Base-by-base conservation (phyloP, 2,113 vertebrate species). In the Cephalopterus ornatus region DNA sequence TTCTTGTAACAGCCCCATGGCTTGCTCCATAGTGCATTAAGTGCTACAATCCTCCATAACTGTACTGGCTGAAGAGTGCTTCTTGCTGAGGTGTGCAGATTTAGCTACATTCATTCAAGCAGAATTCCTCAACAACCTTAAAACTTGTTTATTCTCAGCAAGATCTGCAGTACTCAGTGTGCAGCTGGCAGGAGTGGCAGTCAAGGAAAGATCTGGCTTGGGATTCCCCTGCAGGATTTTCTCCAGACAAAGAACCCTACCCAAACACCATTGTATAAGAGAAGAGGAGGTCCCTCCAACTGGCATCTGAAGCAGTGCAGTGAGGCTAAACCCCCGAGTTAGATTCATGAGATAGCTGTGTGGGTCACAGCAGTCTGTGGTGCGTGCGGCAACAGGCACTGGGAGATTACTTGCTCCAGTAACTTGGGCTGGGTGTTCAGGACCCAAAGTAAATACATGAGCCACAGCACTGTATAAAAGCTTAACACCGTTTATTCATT, bases 381-480 rank as follows among this genome's bases (percentile, higher is more conserved):
- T 95, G 73, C 89, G 0, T 95, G 96, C 0, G 8, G 73, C 87
- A 96, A 89, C 96, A 97, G 13, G 94, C 92, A 87, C 71, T 4
- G 7, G 28, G 68, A 96, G 93, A 96, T 97, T 96, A 93, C 81
- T 85, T 82, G 95, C 95, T 97, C 88, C 94, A 72, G 76, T 95
- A 91, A 94, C 46, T 96, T 4, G 6, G 95, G 84, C 76, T 97
- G 82, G 85, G 80, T 93, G 70, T 80, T 95, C 75, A 70, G 92
- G 63, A 96, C 91, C 41, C 66, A 96, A 87, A 96, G 87, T 89
- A 97, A 97, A 97, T 59, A 96, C 6, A 7, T 0, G 7, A 79
- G 35, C 35, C 3, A 2, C 61, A 35, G 73, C 41, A 61, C 76
- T 93, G 55, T 63, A 92, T 91, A 91, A 92, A 93, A 76, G 52